Conservation (phyloP, 2,888 invertebrate genomes). For the Petrophora chlorosata region DNA sequence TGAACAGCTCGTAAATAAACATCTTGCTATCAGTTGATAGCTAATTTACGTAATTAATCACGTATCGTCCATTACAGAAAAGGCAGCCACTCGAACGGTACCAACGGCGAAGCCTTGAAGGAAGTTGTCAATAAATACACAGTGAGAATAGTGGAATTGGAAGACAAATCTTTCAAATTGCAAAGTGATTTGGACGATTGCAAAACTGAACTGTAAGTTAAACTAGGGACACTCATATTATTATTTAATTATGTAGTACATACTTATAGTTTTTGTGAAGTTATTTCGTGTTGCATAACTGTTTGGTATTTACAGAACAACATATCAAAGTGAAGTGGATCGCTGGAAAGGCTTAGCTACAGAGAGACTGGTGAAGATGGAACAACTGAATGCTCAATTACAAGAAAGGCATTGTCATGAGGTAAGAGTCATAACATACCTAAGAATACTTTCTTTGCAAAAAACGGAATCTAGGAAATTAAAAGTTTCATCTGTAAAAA, state of each 20-base stretch:
- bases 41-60: conserved; percentile 36
- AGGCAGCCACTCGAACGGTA: conserved; percentile 48
- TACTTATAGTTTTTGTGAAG: not conserved
- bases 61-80: conserved; percentile 57
- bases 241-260: not conserved
- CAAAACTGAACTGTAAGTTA: conserved; percentile 79
- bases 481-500: too few species aligned
- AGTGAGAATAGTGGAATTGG: conserved; percentile 64
- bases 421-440: conserved; percentile 42
- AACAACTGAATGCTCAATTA: conserved; percentile 82
- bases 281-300: not conserved
- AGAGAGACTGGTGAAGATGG: conserved; percentile 87
- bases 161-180: conserved; percentile 70
- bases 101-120: conserved; percentile 55
- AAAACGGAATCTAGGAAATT: not conserved
- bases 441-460: not conserved
- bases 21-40: conserved; percentile 36
- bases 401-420: conserved; percentile 86
- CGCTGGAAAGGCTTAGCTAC: conserved; percentile 88
- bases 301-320: conserved; percentile 48
- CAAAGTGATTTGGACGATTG: conserved; percentile 71
- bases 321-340: conserved; percentile 66
- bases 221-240: too few species aligned
- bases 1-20: conserved; percentile 47
- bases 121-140: conserved; percentile 69